Evolutionary conservation across 2,113 vertebrate genomes (phyloP).

Genomic region (Hippocampus mohnikei): DNA sequence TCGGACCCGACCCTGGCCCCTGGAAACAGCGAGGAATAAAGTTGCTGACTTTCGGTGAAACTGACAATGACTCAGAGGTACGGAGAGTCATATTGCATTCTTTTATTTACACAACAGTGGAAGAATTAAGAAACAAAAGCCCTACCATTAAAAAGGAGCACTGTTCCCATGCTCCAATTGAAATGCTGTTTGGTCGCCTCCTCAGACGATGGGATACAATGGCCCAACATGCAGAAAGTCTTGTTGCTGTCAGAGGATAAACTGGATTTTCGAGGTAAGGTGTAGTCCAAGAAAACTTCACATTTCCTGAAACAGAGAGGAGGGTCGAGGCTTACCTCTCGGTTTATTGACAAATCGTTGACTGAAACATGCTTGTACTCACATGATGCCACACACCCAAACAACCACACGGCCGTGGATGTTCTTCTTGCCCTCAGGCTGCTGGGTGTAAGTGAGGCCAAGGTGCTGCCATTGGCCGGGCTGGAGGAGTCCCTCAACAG

Average conservation of each 20-base stretch:
- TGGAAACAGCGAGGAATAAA: constrained; percentile 38
- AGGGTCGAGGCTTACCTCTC: not conserved
- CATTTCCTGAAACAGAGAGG: constrained; percentile 73
- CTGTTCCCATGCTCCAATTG: constrained; percentile 85
- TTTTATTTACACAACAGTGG: too few species aligned
- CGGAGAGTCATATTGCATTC: too few species aligned
- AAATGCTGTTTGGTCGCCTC: constrained; percentile 72
- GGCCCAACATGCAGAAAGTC: constrained; percentile 92
- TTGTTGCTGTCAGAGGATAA: constrained; percentile 95
- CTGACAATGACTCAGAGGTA: not conserved
- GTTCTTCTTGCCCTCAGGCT: constrained; percentile 89
- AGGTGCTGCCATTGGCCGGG: constrained; percentile 88
- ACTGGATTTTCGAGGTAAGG: constrained; percentile 86
- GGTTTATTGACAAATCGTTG: not conserved
- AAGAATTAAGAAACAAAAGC: not conserved
- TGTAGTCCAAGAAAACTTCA: constrained; percentile 88
- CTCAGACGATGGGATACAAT: constrained; percentile 77
- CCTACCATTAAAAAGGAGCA: constrained; percentile 65
- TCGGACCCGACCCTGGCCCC: constrained; percentile 86
- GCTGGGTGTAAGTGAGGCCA: constrained; percentile 85
- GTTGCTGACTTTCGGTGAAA: not conserved
- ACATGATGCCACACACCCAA: constrained; percentile 95
- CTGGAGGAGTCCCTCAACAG: constrained; percentile 77
- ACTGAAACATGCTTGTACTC: constrained; percentile 13
- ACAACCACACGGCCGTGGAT: constrained; percentile 79